A percentile compares a stretch with the other conserved stretches of the same genome.
Conservation (phyloP, 2,888 invertebrate genomes). For the Tortricodes alternella region DNA sequence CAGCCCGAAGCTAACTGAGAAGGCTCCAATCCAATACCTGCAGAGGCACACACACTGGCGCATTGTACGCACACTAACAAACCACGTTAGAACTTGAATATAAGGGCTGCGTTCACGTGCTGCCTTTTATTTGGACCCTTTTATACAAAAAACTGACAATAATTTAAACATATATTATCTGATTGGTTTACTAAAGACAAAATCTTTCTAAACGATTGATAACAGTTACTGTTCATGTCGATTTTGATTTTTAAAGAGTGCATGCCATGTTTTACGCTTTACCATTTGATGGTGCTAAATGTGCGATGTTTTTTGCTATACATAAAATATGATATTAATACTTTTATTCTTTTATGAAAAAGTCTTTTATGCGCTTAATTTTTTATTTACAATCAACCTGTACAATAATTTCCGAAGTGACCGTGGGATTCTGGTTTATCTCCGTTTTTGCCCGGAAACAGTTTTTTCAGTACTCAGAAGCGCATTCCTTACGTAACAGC, state of each 20-base stretch:
- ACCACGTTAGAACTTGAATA: slow-evolving; percentile 58
- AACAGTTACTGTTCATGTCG: no score
- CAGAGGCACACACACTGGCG: slow-evolving; percentile 74
- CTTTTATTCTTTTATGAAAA: no score
- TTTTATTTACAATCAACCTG: no score
- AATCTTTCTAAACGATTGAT: no score
- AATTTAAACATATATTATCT: neutral
- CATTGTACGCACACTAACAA: slow-evolving; percentile 52
- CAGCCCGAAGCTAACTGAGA: slow-evolving; percentile 71
- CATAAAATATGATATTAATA: no score
- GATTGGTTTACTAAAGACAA: no score
- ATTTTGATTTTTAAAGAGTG: no score
- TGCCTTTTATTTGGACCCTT: slow-evolving; percentile 31
- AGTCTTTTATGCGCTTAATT: no score
- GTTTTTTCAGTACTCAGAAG: neutral
- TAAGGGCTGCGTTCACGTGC: slow-evolving; percentile 66
- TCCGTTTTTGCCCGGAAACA: neutral
- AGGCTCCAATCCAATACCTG: slow-evolving; percentile 67
- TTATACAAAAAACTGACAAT: neutral
- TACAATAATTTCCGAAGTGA: no score
- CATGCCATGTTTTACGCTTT: no score
- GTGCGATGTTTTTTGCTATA: no score
- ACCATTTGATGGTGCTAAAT: no score
- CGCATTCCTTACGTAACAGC: slow-evolving; percentile 13
- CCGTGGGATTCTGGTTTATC: neutral